A percentile compares a stretch with the other conserved stretches of the same genome.
phyloP scores from a whole-genome alignment of 2,113 vertebrate genomes.

The Hystrix cristata region DNA sequence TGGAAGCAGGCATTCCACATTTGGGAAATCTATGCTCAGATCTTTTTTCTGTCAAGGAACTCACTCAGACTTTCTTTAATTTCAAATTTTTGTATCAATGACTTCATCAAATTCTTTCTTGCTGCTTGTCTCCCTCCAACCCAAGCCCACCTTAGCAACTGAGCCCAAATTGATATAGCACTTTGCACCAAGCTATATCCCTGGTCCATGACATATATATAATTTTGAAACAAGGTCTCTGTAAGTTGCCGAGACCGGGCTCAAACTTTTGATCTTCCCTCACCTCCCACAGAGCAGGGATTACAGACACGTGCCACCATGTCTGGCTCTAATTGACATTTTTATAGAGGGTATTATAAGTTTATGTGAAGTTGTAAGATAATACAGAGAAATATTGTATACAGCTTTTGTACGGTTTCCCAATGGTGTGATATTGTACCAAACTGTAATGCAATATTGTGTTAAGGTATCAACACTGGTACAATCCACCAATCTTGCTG shows the following conservation, averaged over 20 bases:
- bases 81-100: neutral
- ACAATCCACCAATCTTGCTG: neutral
- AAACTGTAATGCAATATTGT: too few species aligned
- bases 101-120: neutral
- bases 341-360: neutral
- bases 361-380: neutral
- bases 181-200: neutral
- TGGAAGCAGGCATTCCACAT: fast-evolving
- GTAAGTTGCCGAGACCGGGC: neutral
- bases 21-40: neutral
- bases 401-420: neutral
- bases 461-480: neutral
- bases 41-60: neutral
- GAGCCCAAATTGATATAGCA: too few species aligned
- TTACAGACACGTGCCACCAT: neutral
- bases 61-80: neutral
- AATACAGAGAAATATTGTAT: neutral
- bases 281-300: neutral
- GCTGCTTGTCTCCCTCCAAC: neutral
- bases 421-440: neutral
- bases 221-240: neutral
- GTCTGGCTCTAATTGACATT: neutral
- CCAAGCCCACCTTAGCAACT: neutral
- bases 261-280: neutral
- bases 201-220: too few species aligned